Evolutionary conservation across 2,113 vertebrate species (phyloP).

Genomic region (Procapra przewalskii): DNA sequence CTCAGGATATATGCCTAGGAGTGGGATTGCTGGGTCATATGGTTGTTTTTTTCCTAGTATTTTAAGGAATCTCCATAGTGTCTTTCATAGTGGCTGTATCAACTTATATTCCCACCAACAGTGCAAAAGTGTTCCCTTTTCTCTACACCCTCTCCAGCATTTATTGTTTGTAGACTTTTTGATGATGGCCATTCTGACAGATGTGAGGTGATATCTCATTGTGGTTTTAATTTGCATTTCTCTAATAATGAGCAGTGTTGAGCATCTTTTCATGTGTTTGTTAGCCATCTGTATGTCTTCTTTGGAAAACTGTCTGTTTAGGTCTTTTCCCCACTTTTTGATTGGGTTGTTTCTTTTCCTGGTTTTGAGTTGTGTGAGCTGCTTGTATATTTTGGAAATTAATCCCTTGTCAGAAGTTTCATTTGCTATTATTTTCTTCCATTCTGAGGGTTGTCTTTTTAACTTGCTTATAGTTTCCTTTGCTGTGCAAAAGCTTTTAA

Average conservation of each 20-base stretch:
- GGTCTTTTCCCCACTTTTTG: background rate
- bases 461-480: background rate
- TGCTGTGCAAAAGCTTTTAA: background rate
- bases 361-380: background rate
- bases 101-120: background rate
- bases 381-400: background rate
- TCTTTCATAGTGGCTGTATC: background rate
- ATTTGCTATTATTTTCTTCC: background rate
- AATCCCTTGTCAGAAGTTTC: background rate
- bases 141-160: background rate
- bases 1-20: background rate
- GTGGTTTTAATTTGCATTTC: background rate
- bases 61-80: background rate
- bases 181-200: background rate
- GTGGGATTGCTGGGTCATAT: background rate
- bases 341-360: background rate
- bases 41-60: background rate
- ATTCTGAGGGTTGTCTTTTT: background rate
- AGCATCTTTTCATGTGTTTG: background rate
- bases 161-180: background rate
- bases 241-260: background rate
- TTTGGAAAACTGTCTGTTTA: background rate
- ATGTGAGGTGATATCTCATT: background rate
- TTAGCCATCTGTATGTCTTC: background rate
- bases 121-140: background rate